These are phyloP conservation scores for Ctenicera cuprea DNA, from an alignment of 2,888 invertebrate genomes.

Conservation along the genomic window DNA sequence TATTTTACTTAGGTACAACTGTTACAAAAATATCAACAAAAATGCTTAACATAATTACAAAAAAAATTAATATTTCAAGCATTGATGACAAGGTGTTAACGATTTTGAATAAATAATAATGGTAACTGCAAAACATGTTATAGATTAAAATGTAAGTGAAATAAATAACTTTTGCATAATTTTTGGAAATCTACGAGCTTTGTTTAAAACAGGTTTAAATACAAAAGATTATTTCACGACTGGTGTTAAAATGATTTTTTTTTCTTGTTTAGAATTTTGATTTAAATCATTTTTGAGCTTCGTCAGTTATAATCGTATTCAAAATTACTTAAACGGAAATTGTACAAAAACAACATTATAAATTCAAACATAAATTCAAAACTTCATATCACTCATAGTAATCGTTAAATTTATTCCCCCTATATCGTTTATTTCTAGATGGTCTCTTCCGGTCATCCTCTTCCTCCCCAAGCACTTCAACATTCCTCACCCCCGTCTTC, in stretches of 20 bases:
- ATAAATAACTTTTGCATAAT: neutral
- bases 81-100: neutral
- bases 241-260: no score
- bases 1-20: conserved; percentile 18
- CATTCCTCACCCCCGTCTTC: conserved; percentile 80
- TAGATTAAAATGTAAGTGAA: neutral
- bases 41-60: neutral
- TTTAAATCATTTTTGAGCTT: no score
- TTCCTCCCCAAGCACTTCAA: conserved; percentile 83
- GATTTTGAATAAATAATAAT: conserved; percentile 10
- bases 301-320: neutral
- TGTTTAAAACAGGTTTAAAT: no score
- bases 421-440: conserved; percentile 19
- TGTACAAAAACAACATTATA: neutral
- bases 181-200: neutral
- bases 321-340: neutral
- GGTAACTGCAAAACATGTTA: neutral
- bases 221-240: no score
- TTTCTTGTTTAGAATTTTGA: no score
- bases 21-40: conserved; percentile 24
- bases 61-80: neutral
- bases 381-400: conserved; percentile 12
- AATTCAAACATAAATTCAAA: no score
- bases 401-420: conserved; percentile 7
- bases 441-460: conserved; percentile 62